Conservation (phyloP, 2,888 invertebrate genomes). For the Chydorus sphaericus region DNA sequence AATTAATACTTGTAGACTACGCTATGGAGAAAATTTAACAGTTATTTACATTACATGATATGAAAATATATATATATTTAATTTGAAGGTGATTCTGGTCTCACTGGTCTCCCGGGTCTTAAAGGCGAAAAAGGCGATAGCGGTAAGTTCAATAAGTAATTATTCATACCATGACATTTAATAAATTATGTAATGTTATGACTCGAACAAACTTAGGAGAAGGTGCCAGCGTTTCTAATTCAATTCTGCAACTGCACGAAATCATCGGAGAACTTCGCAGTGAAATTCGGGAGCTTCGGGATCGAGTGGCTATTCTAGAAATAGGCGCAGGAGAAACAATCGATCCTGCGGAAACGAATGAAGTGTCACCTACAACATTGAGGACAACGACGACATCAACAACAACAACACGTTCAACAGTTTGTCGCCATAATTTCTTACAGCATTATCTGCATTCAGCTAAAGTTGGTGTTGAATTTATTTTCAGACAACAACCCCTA, state of each 20-base stretch:
- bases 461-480: too few relatives aligned
- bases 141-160: not conserved
- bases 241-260: slow-evolving; percentile 9
- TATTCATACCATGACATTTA: not conserved
- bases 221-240: not conserved
- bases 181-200: not conserved
- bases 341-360: not conserved
- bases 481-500: too few relatives aligned
- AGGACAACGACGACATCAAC: not conserved
- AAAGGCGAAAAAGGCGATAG: slow-evolving; percentile 13
- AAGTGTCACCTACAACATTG: not conserved
- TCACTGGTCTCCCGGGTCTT: slow-evolving; percentile 12
- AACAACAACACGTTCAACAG: not conserved
- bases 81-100: slow-evolving; percentile 10
- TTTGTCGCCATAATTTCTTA: not conserved
- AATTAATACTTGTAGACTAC: too few relatives aligned
- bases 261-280: slow-evolving; percentile 5
- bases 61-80: not conserved
- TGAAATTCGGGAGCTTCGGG: slow-evolving; percentile 2
- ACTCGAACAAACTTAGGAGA: not conserved
- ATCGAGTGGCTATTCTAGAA: slow-evolving; percentile 9
- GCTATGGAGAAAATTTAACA: too few relatives aligned
- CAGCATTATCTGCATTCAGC: not conserved
- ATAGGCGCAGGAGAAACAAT: not conserved
- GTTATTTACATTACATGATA: too few relatives aligned